phyloP scores from a whole-genome alignment of 2,797 vertebrate genomes.

The Heteromormyrus szaboi region DNA sequence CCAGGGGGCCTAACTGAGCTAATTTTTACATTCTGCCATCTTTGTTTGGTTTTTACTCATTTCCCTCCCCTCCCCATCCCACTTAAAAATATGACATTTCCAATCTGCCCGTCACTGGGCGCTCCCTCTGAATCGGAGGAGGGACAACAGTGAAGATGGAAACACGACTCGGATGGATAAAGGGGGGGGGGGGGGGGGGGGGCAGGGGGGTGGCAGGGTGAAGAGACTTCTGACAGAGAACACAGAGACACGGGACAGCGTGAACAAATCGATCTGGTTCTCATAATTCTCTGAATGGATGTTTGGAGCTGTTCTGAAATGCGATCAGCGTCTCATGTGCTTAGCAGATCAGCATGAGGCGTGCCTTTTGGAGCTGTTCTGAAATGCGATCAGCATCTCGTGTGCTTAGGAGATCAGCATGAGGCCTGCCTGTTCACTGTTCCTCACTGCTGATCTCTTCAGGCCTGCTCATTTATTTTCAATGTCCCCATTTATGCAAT shows the following conservation, averaged over 20 bases:
- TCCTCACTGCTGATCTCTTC: not conserved
- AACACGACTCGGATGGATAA: constrained; percentile 50
- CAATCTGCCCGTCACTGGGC: not conserved
- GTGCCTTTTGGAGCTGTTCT: not conserved
- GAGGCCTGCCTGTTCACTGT: not conserved
- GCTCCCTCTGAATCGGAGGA: not conserved
- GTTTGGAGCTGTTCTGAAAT: not conserved
- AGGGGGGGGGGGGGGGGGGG: constrained; percentile 19
- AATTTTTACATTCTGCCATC: not conserved
- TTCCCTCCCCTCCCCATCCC: not conserved
- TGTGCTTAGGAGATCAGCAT: not conserved
- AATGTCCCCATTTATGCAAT: not conserved
- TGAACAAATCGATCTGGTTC: not conserved
- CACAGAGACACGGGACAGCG: not conserved
- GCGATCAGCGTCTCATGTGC: not conserved
- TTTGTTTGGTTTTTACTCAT: not conserved
- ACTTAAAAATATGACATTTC: not conserved
- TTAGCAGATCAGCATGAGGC: not conserved
- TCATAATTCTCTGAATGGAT: not conserved
- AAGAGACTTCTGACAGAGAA: not conserved
- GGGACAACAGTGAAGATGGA: not conserved
- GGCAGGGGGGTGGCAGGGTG: not conserved
- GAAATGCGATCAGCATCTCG: not conserved
- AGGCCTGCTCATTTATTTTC: not conserved
- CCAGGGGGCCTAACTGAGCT: not conserved